Conservation (phyloP, 2,888 invertebrate genomes). For the Tinea trinotella region DNA sequence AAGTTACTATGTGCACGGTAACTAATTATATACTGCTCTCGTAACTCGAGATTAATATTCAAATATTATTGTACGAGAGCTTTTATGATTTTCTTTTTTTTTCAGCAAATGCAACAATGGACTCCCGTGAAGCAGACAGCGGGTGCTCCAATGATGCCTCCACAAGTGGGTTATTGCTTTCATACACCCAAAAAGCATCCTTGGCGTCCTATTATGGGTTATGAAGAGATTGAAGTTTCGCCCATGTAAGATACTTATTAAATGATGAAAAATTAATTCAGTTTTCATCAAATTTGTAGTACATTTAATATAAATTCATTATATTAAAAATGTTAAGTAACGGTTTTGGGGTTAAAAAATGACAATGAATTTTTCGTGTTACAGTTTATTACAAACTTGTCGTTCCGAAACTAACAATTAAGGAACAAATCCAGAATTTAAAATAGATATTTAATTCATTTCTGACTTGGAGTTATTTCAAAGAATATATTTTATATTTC, state of each 20-base stretch:
- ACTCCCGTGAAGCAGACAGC: conserved; percentile 78
- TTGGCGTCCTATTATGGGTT: conserved; percentile 85
- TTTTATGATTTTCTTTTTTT: conserved; percentile 14
- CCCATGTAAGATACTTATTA: conserved; percentile 72
- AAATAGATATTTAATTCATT: too few species aligned
- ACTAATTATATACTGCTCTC: too few species aligned
- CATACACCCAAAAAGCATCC: conserved; percentile 83
- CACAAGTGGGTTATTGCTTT: conserved; percentile 78
- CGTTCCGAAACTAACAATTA: too few species aligned
- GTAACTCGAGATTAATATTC: background rate
- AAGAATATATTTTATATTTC: too few species aligned
- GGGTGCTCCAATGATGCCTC: conserved; percentile 73
- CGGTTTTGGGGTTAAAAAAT: too few species aligned
- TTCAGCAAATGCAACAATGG: conserved; percentile 86
- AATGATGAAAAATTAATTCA: background rate
- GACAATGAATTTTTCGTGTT: too few species aligned
- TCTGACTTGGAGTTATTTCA: too few species aligned
- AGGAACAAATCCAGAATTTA: too few species aligned
- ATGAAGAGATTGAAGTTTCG: conserved; percentile 82
- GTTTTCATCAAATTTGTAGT: too few species aligned
- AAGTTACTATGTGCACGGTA: conserved; percentile 66
- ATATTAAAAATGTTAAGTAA: too few species aligned
- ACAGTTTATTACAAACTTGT: too few species aligned
- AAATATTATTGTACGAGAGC: conserved; percentile 23
- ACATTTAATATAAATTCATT: too few species aligned